Evolutionary conservation across 1,140 invertebrate genomes (phyloP).

Genomic region (Rhagoletis pomonella): DNA sequence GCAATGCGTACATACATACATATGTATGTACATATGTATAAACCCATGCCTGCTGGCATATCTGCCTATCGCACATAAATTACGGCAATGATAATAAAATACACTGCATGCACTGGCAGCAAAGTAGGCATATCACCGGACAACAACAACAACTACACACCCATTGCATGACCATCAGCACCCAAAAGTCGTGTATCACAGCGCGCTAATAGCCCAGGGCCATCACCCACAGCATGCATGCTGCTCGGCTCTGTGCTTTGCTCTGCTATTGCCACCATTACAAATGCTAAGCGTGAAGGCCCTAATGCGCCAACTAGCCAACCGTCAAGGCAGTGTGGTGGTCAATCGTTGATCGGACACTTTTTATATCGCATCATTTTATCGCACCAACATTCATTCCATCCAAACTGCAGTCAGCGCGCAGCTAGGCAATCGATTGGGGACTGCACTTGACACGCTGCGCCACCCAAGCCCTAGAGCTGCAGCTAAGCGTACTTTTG

Average conservation of each 20-base stretch:
- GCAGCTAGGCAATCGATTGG: constrained; percentile 18
- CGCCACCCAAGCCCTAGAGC: constrained; percentile 55
- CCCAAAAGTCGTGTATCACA: constrained; percentile 34
- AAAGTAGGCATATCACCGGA: constrained; percentile 56
- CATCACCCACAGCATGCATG: constrained; percentile 43
- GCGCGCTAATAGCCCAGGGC: constrained; percentile 38
- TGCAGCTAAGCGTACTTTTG: background rate
- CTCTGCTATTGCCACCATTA: background rate
- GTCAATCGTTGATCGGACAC: background rate
- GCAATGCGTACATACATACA: too few species aligned
- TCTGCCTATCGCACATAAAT: constrained; percentile 20
- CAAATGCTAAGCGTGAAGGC: background rate
- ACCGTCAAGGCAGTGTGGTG: constrained; percentile 29
- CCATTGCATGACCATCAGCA: background rate
- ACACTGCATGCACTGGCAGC: constrained; percentile 71
- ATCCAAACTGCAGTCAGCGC: background rate
- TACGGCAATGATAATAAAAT: constrained; percentile 67
- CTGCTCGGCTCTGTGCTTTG: too few species aligned
- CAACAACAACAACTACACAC: constrained; percentile 52
- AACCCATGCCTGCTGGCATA: background rate
- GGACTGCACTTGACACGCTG: constrained; percentile 40
- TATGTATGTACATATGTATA: background rate
- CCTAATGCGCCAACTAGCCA: background rate
- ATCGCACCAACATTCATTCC: constrained; percentile 12
- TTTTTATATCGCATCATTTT: constrained; percentile 39